Percentiles rank a stretch among this genome's conserved stretches.
Conservation (phyloP, 2,888 invertebrate genomes). For the Limenitis camilla region DNA sequence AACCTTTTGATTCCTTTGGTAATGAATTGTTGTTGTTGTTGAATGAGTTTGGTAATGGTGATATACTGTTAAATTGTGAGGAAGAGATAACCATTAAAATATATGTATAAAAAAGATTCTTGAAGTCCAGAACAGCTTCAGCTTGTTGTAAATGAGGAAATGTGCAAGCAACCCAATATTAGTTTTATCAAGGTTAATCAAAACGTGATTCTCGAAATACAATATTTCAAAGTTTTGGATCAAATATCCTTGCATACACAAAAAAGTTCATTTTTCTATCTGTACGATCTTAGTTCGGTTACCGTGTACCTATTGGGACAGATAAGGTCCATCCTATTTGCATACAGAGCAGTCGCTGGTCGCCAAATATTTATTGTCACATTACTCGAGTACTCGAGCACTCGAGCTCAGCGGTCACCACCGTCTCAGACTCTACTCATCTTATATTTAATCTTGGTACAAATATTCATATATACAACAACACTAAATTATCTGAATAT, state of each 20-base stretch:
- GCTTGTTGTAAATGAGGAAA: no score
- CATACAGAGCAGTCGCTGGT: conserved; percentile 47
- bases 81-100: no score
- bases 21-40: no score
- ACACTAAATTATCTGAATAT: not conserved
- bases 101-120: no score
- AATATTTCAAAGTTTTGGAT: no score
- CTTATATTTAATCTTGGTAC: not conserved
- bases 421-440: not conserved
- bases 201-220: no score
- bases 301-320: conserved; percentile 30
- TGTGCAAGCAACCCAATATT: no score
- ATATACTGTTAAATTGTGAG: no score
- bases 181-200: no score
- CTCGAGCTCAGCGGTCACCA: not conserved
- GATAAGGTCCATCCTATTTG: conserved; percentile 64
- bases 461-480: not conserved
- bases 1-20: no score
- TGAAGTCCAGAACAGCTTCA: no score
- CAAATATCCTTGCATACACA: not conserved
- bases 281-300: conserved; percentile 25
- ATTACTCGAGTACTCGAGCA: conserved; percentile 27
- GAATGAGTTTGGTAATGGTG: no score
- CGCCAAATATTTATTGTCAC: conserved; percentile 46
- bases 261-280: conserved; percentile 23